phyloP scores from a whole-genome alignment of 64 coral and sea anemone species.

The Stichodactyla mertensii region DNA sequence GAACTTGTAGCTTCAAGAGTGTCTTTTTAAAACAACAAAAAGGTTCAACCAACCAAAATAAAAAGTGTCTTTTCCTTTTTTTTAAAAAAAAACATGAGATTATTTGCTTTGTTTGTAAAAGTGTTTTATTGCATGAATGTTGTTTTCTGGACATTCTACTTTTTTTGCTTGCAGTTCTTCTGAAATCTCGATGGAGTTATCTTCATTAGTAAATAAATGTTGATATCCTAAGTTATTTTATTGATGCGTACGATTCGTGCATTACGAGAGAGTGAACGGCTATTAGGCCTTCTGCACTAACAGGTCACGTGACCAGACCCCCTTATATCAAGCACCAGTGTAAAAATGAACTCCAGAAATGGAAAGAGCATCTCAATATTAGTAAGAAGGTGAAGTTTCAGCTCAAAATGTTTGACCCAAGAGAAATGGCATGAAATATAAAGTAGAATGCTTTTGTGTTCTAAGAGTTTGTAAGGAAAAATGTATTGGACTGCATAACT shows the following conservation, averaged over 20 bases:
- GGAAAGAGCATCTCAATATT: too few relatives aligned
- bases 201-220: conserved; percentile 16
- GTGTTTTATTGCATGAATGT: neutral
- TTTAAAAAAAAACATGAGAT: neutral
- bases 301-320: too few relatives aligned
- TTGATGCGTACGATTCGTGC: neutral
- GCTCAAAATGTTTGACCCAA: too few relatives aligned
- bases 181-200: neutral
- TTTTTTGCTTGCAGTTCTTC: neutral
- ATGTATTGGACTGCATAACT: too few relatives aligned
- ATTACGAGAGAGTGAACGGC: neutral
- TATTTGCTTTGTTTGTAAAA: conserved; percentile 2
- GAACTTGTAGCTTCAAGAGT: neutral
- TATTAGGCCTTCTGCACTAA: too few relatives aligned
- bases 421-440: too few relatives aligned
- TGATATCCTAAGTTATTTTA: neutral
- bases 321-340: too few relatives aligned
- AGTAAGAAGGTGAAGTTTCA: too few relatives aligned
- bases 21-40: conserved; percentile 4
- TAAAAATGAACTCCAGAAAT: too few relatives aligned
- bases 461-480: too few relatives aligned
- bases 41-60: neutral
- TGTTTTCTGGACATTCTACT: neutral
- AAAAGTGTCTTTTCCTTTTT: neutral
- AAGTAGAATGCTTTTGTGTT: too few relatives aligned